Percentiles rank a stretch among this genome's conserved stretches.
phyloP scores from a whole-genome alignment of 2,888 invertebrate genomes.

The Sipha maydis region DNA sequence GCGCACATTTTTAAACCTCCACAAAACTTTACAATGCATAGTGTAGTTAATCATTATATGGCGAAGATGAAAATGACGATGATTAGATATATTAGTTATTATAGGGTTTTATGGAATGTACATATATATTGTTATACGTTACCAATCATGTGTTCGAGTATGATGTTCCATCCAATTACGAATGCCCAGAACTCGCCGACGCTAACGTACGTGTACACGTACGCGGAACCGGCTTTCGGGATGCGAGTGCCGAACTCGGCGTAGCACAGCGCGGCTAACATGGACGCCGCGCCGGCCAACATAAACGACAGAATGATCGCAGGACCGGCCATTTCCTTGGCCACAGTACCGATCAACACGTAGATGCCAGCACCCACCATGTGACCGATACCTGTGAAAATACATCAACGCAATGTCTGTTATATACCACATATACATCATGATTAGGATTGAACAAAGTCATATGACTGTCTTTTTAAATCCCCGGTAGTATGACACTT shows the following conservation, averaged over 20 bases:
- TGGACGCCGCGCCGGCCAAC: conserved; percentile 84
- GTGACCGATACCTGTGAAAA: conserved; percentile 82
- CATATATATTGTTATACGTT: conserved; percentile 58
- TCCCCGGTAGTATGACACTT: no score
- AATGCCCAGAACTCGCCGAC: conserved; percentile 95
- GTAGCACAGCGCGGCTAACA: conserved; percentile 85
- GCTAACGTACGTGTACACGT: conserved; percentile 92
- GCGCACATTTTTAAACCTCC: no score
- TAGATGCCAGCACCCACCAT: conserved; percentile 97
- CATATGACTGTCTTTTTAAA: no score
- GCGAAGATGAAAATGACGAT: no score
- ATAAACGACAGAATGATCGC: conserved; percentile 78
- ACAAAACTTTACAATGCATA: no score
- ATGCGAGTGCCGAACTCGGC: conserved; percentile 89
- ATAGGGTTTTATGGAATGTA: not conserved
- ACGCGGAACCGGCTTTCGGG: conserved; percentile 91
- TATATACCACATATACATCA: no score
- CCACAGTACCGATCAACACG: conserved; percentile 87
- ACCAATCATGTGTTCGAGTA: conserved; percentile 90
- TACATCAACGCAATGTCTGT: no score
- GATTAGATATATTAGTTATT: no score
- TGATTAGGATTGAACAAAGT: no score
- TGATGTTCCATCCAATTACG: conserved; percentile 93
- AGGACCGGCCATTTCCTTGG: conserved; percentile 84
- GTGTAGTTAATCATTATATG: no score